These are phyloP conservation scores for Lasius fuliginosus DNA, from an alignment of 2,888 invertebrate genomes.

Conservation along the genomic window DNA sequence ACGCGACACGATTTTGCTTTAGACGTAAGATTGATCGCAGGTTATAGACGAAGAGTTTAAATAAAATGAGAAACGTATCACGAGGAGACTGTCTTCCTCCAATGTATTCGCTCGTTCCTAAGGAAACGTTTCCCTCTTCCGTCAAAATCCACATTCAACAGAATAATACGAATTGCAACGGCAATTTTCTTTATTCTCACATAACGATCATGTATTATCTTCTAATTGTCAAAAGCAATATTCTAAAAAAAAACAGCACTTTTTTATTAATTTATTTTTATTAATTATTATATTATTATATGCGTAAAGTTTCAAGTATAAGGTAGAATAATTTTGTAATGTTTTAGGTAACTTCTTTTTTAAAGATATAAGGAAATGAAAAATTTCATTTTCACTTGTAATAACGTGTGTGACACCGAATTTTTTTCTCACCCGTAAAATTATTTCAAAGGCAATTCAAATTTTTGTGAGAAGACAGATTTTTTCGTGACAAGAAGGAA, in stretches of 20 bases:
- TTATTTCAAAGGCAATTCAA: not conserved
- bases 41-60: not conserved
- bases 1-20: not conserved
- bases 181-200: not conserved
- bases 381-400: not conserved
- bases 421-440: not conserved
- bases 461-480: not conserved
- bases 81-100: not conserved
- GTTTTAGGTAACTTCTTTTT: not conserved
- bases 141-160: not conserved
- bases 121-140: constrained; percentile 38
- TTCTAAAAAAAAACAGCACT: not conserved
- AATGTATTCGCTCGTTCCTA: constrained; percentile 30
- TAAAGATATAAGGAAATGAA: not conserved
- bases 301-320: not conserved
- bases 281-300: not conserved
- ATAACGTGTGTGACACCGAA: not conserved
- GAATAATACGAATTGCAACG: not conserved
- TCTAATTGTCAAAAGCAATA: not conserved
- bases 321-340: not conserved
- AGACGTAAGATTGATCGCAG: not conserved
- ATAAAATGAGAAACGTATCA: not conserved
- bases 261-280: not conserved
- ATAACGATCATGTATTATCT: not conserved
- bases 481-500: not conserved